Evolutionary conservation across 2,113 vertebrate genomes (phyloP).

Genomic region (Tringa solitaria): DNA sequence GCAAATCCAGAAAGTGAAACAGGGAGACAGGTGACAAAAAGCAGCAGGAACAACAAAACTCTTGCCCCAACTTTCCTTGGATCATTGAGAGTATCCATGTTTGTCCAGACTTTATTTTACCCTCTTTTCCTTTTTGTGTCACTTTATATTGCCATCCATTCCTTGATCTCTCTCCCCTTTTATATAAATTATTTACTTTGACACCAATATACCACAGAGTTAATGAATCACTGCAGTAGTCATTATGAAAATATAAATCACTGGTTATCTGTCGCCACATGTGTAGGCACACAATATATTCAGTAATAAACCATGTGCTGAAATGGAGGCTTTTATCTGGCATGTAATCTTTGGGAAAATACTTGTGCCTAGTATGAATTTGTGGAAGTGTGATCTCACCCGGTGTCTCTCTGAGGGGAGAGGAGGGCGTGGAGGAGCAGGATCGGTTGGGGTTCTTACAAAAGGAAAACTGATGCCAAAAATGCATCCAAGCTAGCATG

Average conservation of each 20-base stretch:
- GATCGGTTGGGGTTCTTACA: neutral
- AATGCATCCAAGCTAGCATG: neutral
- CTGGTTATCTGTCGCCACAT: slow-evolving; percentile 37
- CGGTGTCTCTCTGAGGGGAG: neutral
- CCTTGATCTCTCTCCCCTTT: neutral
- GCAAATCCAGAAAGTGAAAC: neutral
- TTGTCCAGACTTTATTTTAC: neutral
- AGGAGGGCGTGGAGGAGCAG: neutral
- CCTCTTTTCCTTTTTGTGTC: neutral
- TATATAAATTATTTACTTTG: slow-evolving; percentile 33
- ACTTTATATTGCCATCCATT: neutral
- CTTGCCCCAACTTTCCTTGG: neutral
- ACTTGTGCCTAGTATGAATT: neutral
- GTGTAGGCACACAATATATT: slow-evolving; percentile 54
- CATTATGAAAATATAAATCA: slow-evolving; percentile 67
- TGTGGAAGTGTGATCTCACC: slow-evolving; percentile 25
- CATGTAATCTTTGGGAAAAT: slow-evolving; percentile 42
- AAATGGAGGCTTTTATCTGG: slow-evolving; percentile 45
- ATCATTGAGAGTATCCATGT: neutral
- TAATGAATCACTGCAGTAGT: slow-evolving; percentile 59
- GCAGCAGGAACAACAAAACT: neutral
- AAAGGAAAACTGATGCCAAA: neutral
- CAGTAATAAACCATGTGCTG: slow-evolving; percentile 27
- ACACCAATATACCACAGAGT: slow-evolving; percentile 42
- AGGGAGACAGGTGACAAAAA: neutral